Conservation (phyloP, 1,140 invertebrate species). For the Heliconius hewitsoni region DNA sequence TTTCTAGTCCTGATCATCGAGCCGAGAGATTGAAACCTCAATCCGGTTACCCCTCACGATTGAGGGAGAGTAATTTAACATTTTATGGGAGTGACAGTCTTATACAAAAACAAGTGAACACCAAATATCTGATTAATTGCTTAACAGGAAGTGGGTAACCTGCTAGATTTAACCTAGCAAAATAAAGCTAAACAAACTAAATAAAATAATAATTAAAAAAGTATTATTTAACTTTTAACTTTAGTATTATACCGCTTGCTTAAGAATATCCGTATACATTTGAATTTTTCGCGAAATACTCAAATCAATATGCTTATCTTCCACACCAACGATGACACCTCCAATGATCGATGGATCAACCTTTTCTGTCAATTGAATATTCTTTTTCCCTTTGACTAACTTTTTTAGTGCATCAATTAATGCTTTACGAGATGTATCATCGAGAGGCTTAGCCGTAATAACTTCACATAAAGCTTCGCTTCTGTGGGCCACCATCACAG, state of each 20-base stretch:
- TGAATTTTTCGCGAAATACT: constrained; percentile 65
- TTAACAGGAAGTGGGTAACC: too few species aligned
- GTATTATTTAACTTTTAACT: not conserved
- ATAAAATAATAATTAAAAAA: not conserved
- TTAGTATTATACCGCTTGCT: constrained; percentile 52
- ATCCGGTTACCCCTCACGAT: too few species aligned
- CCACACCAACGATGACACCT: constrained; percentile 65
- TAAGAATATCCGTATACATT: constrained; percentile 65
- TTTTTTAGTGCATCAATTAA: constrained; percentile 59
- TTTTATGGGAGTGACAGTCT: too few species aligned
- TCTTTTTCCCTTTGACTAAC: constrained; percentile 56
- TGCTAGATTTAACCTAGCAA: too few species aligned
- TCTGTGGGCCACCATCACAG: constrained; percentile 68
- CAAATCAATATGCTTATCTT: constrained; percentile 71
- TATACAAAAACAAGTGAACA: too few species aligned
- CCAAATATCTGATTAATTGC: too few species aligned
- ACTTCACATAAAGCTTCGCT: constrained; percentile 70
- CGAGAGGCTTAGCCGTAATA: constrained; percentile 67
- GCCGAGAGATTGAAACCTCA: too few species aligned
- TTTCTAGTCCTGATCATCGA: too few species aligned
- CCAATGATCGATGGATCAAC: constrained; percentile 65
- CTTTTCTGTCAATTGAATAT: constrained; percentile 64
- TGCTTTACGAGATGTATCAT: constrained; percentile 44
- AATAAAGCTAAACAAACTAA: too few species aligned
- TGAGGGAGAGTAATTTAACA: too few species aligned